Conservation (phyloP, 2,797 vertebrate species). For the Labeo calbasu region DNA sequence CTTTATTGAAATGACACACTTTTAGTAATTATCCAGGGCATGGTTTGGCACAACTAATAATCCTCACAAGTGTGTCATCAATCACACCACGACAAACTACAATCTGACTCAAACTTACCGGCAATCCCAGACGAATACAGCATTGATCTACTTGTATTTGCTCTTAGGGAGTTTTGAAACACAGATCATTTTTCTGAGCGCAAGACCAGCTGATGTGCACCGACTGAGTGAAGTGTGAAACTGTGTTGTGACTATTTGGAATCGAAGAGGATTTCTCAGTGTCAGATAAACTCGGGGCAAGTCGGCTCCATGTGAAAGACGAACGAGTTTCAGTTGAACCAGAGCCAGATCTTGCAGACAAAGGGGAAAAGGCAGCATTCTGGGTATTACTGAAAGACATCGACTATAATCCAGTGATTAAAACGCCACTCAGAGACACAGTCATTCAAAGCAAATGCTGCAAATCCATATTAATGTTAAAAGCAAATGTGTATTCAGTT, state of each 20-base stretch:
- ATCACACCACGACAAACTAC: conserved; percentile 8
- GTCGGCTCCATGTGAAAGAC: conserved; percentile 54
- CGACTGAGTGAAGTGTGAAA: not conserved
- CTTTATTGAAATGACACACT: conserved; percentile 15
- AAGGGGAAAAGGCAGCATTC: conserved; percentile 41
- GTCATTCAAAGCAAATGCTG: not conserved
- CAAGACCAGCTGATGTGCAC: not conserved
- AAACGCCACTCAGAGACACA: conserved; percentile 1
- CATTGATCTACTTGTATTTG: not conserved
- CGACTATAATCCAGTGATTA: conserved; percentile 1
- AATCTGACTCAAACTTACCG: not conserved
- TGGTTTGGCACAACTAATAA: conserved; percentile 4
- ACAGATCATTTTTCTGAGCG: not conserved
- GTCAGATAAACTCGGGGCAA: conserved; percentile 38
- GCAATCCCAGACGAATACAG: not conserved
- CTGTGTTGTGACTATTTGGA: not conserved
- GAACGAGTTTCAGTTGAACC: conserved; percentile 79
- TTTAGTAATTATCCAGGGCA: conserved; percentile 25
- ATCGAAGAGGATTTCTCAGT: conserved; percentile 41
- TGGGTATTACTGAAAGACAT: conserved; percentile 25
- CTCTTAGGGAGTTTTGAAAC: not conserved
- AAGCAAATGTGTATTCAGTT: not conserved
- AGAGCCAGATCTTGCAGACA: conserved; percentile 69
- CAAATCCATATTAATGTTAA: conserved; percentile 14
- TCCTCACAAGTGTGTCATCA: conserved; percentile 12